phyloP scores from a whole-genome alignment of 2,797 vertebrate genomes.

The Myotis myotis region DNA sequence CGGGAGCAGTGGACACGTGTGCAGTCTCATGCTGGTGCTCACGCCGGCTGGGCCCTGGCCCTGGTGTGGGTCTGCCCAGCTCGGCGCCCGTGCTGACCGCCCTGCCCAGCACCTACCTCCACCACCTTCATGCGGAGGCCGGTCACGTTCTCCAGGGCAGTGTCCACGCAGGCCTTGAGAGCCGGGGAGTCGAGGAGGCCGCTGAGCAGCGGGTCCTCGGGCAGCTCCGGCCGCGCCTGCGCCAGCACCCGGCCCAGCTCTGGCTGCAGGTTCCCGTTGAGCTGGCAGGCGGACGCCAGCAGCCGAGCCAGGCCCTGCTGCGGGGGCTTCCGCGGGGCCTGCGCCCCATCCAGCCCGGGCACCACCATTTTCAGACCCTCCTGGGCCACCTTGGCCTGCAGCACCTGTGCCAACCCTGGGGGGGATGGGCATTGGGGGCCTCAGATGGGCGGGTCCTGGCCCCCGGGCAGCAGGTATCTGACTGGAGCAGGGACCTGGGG shows the following conservation, averaged over 20 bases:
- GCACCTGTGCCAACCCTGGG: conserved; percentile 87
- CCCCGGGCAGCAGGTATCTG: not conserved
- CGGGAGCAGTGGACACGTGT: not conserved
- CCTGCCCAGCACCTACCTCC: conserved; percentile 86
- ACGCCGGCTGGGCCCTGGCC: fast-evolving
- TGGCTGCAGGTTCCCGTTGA: conserved; percentile 93
- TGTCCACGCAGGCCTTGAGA: conserved; percentile 91
- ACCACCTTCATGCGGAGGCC: conserved; percentile 90
- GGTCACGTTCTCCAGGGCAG: conserved; percentile 88
- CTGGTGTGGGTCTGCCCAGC: not conserved
- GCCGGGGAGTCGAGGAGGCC: conserved; percentile 87
- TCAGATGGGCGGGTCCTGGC: not conserved
- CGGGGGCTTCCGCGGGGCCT: conserved; percentile 43
- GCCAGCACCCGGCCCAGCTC: conserved; percentile 91
- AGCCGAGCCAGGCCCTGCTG: conserved; percentile 88
- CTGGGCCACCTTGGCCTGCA: conserved; percentile 88
- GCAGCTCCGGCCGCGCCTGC: conserved; percentile 88
- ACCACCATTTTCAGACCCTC: conserved; percentile 90
- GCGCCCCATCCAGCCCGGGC: conserved; percentile 84
- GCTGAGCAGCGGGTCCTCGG: conserved; percentile 89
- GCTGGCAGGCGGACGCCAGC: conserved; percentile 88
- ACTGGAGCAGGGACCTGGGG: not conserved
- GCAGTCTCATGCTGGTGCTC: too few species aligned
- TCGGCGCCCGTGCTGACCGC: not conserved
- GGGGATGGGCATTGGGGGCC: not conserved